Evolutionary conservation across 1,140 invertebrate genomes (phyloP).

Genomic region (Lepidostoma basale): DNA sequence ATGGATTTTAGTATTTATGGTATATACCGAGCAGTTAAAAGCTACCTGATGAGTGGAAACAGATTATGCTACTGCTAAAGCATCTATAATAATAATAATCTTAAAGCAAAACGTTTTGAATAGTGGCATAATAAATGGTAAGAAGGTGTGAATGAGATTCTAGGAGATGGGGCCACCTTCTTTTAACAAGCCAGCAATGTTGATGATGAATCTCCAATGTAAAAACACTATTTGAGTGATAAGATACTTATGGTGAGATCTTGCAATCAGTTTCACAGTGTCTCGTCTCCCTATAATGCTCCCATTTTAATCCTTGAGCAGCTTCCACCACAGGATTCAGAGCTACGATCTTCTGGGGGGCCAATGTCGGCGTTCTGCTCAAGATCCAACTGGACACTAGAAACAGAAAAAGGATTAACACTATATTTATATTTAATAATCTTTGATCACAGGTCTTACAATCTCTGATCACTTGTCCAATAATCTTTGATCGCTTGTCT

Average conservation of each 20-base stretch:
- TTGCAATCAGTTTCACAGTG: conserved; percentile 28
- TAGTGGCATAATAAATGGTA: background rate
- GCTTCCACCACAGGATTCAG: conserved; percentile 27
- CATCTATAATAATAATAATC: background rate
- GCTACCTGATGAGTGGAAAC: too few species aligned
- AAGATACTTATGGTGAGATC: background rate
- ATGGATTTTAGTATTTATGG: too few species aligned
- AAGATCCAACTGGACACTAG: conserved; percentile 42
- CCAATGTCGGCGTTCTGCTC: conserved; percentile 30
- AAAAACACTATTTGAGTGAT: background rate
- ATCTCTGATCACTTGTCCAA: too few species aligned
- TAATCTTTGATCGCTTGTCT: too few species aligned
- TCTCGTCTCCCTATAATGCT: conserved; percentile 24
- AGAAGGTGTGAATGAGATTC: too few species aligned
- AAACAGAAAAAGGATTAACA: background rate
- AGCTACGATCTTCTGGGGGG: conserved; percentile 14
- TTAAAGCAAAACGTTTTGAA: background rate
- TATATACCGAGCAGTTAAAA: too few species aligned
- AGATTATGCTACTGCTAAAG: background rate
- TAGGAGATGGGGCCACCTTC: background rate
- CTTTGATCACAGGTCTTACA: background rate
- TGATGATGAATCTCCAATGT: background rate
- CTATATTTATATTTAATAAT: background rate
- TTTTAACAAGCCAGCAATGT: background rate
- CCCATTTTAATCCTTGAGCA: conserved; percentile 28